A percentile compares a stretch with the other conserved stretches of the same genome.
Conservation (phyloP, 2,797 vertebrate genomes). For the Labroides dimidiatus region DNA sequence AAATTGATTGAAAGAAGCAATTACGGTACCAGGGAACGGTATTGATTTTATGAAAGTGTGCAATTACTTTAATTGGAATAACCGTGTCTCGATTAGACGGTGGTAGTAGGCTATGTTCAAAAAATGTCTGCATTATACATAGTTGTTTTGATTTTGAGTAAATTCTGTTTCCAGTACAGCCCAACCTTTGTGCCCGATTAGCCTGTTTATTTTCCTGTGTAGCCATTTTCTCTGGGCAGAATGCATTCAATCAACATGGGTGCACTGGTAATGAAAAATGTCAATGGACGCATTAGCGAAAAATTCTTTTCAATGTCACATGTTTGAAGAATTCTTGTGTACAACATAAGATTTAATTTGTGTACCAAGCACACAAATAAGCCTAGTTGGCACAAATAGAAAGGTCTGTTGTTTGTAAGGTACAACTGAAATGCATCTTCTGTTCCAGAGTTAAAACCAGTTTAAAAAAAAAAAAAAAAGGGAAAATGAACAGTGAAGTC, state of each 20-base stretch:
- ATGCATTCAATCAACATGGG: slow-evolving; percentile 47
- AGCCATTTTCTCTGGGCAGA: slow-evolving; percentile 50
- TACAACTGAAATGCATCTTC: slow-evolving; percentile 65
- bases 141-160: slow-evolving; percentile 71
- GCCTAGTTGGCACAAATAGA: slow-evolving; percentile 38
- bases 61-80: slow-evolving; percentile 84
- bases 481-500: slow-evolving; percentile 67
- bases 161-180: slow-evolving; percentile 70
- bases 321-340: slow-evolving; percentile 37
- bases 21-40: slow-evolving; percentile 76
- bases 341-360: slow-evolving; percentile 39
- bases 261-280: slow-evolving; percentile 50
- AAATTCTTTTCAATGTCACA: slow-evolving; percentile 58
- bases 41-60: slow-evolving; percentile 83
- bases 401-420: slow-evolving; percentile 44
- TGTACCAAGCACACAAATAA: slow-evolving; percentile 27
- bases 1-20: slow-evolving; percentile 85
- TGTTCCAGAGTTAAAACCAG: slow-evolving; percentile 56
- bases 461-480: slow-evolving; percentile 33
- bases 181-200: slow-evolving; percentile 68
- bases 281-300: slow-evolving; percentile 53
- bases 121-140: slow-evolving; percentile 67
- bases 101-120: slow-evolving; percentile 63
- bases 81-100: slow-evolving; percentile 77
- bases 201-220: slow-evolving; percentile 59